phyloP scores from a whole-genome alignment of 2,113 vertebrate species.

The Melanotaenia duboulayi region DNA sequence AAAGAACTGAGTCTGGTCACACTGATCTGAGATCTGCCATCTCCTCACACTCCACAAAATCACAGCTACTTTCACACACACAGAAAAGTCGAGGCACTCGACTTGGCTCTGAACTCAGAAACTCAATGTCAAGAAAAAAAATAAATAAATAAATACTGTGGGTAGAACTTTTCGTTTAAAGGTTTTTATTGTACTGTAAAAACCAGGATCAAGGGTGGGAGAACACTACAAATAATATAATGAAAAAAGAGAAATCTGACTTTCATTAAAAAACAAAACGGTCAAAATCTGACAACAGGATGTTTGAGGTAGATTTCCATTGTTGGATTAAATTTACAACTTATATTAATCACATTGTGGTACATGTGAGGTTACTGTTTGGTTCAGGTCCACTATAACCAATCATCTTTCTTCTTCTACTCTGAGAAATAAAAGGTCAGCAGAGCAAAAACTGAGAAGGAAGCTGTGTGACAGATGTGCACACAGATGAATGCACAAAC shows the following conservation, averaged over 20 bases:
- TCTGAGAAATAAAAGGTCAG: slow-evolving; percentile 18
- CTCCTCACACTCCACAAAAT: slow-evolving; percentile 49
- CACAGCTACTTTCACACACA: slow-evolving; percentile 65
- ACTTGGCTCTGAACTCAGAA: slow-evolving; percentile 30
- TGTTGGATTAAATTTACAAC: too few relatives aligned
- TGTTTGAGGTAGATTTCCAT: too few relatives aligned
- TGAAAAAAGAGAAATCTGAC: too few relatives aligned
- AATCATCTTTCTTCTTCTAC: slow-evolving; percentile 6
- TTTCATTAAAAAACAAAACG: too few relatives aligned
- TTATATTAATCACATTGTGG: too few relatives aligned
- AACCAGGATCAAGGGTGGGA: background rate
- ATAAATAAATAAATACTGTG: too few relatives aligned
- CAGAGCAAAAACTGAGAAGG: slow-evolving; percentile 9
- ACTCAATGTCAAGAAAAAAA: slow-evolving; percentile 9
- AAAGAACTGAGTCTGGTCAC: background rate
- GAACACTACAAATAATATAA: slow-evolving; percentile 30
- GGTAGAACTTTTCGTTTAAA: too few relatives aligned
- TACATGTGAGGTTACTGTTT: too few relatives aligned
- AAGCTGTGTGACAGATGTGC: slow-evolving; percentile 27
- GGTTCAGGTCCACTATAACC: slow-evolving; percentile 15
- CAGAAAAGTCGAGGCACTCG: slow-evolving; percentile 64
- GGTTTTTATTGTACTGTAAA: too few relatives aligned
- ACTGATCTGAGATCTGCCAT: slow-evolving; percentile 30
- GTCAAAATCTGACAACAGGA: too few relatives aligned
- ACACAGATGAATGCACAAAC: slow-evolving; percentile 6